Base-by-base conservation (phyloP, 1,140 invertebrate species). In the Delia radicum region DNA sequence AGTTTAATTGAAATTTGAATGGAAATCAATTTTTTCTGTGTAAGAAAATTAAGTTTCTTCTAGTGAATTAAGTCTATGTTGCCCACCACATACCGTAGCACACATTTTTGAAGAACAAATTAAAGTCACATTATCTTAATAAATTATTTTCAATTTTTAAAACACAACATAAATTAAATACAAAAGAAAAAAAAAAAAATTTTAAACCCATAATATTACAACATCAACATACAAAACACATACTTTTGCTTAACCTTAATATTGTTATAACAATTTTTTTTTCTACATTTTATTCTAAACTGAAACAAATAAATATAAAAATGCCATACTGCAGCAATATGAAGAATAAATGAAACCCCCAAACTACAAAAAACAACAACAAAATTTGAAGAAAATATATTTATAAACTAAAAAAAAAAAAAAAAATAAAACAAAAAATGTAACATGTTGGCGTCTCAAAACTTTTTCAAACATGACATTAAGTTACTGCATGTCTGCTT, bases 371-470 rank as follows among this genome's bases (percentile, higher is more conserved):
- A 55, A 55, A 18, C 18, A 55, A n/a, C 13, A 48, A 48, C 46
- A 18, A 48, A 48, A 4, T 48, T n/a, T 21, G 3, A 55, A 55
- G 21, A 55, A 55, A 55, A 55, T 42, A 42, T 10, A 42, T 42
- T 3, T 42, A 42, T 42, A 15, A 55, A 55, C 48, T 4, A 55
- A 21, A 55, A 21, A 55, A 67, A n/a, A 67, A 18, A 12, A 13
- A 18, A 8, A 31, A 12, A 67, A 8, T 2, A 28, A 29, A 67
- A n/a, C 4, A 12, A 15, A 21, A 69, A 33, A 24, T 69, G 65
- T 73, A 73, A 76, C 75, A 76, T 76, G 69, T 76, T 73, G 71
- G 75, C 75, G 75, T 76, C 75, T 76, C 48, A 71, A 76, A 73
- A 76, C 69, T 76, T 76, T 61, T 69, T 69, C 33, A 31, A 65